These are phyloP conservation scores for Axis porcinus DNA, from an alignment of 2,113 vertebrate species.

Conservation along the genomic window DNA sequence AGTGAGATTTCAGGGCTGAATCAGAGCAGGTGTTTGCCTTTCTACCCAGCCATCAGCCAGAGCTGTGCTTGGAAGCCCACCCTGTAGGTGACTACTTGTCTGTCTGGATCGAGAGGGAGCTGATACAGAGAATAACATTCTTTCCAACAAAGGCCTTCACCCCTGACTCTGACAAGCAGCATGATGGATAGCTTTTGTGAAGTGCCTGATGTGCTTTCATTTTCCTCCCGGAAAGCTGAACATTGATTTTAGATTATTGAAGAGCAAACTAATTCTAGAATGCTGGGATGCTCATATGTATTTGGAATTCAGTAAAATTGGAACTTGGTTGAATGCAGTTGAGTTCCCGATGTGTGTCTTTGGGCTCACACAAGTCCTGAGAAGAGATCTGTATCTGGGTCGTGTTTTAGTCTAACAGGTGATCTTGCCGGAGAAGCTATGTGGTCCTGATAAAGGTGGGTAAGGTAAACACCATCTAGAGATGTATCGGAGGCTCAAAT, in stretches of 20 bases:
- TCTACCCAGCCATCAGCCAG: background rate
- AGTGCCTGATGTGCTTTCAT: background rate
- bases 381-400: background rate
- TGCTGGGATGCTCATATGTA: rapidly evolving
- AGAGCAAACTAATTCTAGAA: background rate
- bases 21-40: background rate
- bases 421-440: background rate
- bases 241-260: background rate
- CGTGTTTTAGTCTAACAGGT: background rate
- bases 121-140: background rate
- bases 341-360: background rate
- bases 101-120: background rate
- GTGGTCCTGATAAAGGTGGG: background rate
- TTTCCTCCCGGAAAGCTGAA: background rate
- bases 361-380: background rate
- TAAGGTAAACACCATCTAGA: conserved; percentile 8
- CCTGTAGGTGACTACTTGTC: rapidly evolving
- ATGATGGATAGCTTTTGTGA: background rate
- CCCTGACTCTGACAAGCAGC: background rate
- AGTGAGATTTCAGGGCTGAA: background rate
- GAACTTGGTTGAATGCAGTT: background rate
- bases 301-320: background rate
- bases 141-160: background rate
- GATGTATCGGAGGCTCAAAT: conserved; percentile 75
- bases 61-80: background rate